Percentiles rank a stretch among this genome's conserved stretches.
These are phyloP conservation scores for Rhagonycha fulva DNA, from an alignment of 2,888 invertebrate genomes.

Conservation along the genomic window DNA sequence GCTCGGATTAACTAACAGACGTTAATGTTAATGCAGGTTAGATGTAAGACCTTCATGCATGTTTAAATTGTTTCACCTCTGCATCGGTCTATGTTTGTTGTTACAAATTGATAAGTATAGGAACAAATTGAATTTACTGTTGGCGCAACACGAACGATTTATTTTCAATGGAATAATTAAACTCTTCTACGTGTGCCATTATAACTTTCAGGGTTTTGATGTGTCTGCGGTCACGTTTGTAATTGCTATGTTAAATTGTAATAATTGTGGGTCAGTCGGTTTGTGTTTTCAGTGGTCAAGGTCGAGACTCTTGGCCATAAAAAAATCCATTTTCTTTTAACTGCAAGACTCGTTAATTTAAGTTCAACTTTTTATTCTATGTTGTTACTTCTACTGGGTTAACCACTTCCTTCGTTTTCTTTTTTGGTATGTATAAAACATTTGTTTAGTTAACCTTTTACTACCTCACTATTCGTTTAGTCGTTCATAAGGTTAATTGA, in stretches of 20 bases:
- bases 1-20: neutral
- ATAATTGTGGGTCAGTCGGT: slow-evolving; percentile 28
- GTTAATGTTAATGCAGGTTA: neutral
- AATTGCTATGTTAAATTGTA: slow-evolving; percentile 22
- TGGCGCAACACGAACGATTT: slow-evolving; percentile 12
- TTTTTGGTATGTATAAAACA: too few relatives aligned
- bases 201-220: slow-evolving; percentile 19
- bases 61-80: neutral
- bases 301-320: slow-evolving; percentile 9
- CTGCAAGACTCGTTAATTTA: neutral
- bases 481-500: neutral
- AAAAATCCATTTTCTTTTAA: neutral
- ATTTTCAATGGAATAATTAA: slow-evolving; percentile 20
- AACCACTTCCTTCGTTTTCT: neutral
- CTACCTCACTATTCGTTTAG: neutral
- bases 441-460: too few relatives aligned
- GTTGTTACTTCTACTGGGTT: neutral
- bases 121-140: slow-evolving; percentile 1
- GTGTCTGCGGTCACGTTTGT: slow-evolving; percentile 24
- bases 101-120: slow-evolving; percentile 10
- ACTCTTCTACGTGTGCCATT: slow-evolving; percentile 16
- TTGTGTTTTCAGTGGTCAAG: slow-evolving; percentile 13
- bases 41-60: neutral
- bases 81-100: neutral
- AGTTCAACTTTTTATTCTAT: neutral